phyloP scores from a whole-genome alignment of 2,888 invertebrate species.

The Cryptophagus acutangulus region DNA sequence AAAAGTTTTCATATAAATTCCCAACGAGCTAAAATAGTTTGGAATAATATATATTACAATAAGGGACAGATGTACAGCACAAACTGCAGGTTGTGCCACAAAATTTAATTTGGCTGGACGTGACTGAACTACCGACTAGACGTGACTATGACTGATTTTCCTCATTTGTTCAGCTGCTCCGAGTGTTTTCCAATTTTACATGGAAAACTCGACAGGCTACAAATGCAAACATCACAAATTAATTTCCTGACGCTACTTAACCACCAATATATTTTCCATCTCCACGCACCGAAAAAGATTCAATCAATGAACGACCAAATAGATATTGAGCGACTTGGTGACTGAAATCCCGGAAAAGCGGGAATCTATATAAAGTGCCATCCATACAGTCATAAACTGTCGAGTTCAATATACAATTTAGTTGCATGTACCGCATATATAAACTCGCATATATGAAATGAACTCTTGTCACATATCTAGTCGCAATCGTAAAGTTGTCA shows the following conservation, averaged over 20 bases:
- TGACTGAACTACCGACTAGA: conserved; percentile 36
- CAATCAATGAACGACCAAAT: no score
- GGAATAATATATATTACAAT: no score
- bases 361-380: neutral
- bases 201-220: no score
- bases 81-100: conserved; percentile 26
- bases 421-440: conserved; percentile 8
- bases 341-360: conserved; percentile 4
- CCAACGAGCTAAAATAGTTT: no score
- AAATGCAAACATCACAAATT: no score
- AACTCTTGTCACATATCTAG: conserved; percentile 30
- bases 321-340: no score
- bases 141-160: conserved; percentile 29
- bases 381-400: conserved; percentile 1
- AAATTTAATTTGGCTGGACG: conserved; percentile 44
- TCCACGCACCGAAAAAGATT: no score
- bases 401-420: conserved; percentile 18
- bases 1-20: no score
- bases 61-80: conserved; percentile 4
- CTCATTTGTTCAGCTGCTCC: conserved; percentile 17
- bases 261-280: no score
- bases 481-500: conserved; percentile 23
- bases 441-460: conserved; percentile 22
- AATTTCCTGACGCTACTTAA: no score
- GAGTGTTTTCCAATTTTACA: no score